These are phyloP conservation scores for Okapia johnstoni DNA, from an alignment of 2,113 vertebrate species.

Conservation along the genomic window DNA sequence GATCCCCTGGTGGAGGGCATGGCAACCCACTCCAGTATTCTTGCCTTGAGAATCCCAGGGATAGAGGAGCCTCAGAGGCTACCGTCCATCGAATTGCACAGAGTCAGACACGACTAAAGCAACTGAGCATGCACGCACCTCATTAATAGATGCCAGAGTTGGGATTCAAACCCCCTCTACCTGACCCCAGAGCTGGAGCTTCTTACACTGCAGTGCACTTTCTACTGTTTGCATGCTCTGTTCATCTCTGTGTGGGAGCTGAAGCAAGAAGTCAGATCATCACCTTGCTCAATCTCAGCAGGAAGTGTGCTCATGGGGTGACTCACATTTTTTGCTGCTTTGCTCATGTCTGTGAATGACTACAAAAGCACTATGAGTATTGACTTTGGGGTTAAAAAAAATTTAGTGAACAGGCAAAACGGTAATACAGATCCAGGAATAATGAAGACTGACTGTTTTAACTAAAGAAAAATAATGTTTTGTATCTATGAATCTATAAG, in stretches of 20 bases:
- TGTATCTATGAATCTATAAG: neutral
- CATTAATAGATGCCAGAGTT: neutral
- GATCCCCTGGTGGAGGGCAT: neutral
- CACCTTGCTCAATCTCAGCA: neutral
- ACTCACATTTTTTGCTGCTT: neutral
- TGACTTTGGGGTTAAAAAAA: neutral
- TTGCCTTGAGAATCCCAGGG: neutral
- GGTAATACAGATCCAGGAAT: neutral
- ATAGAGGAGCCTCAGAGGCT: neutral
- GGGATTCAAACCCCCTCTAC: neutral
- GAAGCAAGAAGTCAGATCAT: neutral
- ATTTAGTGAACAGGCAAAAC: neutral
- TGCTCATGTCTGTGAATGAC: neutral
- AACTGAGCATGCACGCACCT: neutral
- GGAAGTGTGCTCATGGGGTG: neutral
- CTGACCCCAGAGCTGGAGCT: neutral
- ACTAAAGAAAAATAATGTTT: neutral
- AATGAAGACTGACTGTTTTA: neutral
- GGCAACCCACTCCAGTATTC: neutral
- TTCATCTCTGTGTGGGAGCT: too few species aligned
- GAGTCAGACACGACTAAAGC: accelerated
- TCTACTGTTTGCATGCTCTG: neutral
- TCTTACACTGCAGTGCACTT: accelerated
- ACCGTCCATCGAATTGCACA: neutral
- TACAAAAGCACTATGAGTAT: neutral